phyloP scores from a whole-genome alignment of 2,113 vertebrate genomes.

The Saccopteryx bilineata region DNA sequence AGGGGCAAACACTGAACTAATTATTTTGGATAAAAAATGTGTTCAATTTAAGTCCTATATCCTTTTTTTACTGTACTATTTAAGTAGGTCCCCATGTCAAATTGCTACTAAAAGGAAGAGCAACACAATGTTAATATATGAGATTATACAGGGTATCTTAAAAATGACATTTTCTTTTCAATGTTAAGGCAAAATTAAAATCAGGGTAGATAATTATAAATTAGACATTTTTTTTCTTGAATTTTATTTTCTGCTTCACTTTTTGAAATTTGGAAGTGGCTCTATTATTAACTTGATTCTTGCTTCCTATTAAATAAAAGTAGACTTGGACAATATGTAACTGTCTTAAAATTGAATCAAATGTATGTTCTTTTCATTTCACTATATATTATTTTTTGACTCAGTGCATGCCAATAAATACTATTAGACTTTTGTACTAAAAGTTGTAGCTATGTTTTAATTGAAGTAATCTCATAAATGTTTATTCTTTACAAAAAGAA shows the following conservation, averaged over 20 bases:
- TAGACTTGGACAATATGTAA: neutral
- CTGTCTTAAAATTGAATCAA: slow-evolving; percentile 24
- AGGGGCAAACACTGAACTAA: neutral
- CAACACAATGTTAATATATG: neutral
- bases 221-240: neutral
- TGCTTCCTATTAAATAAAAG: neutral
- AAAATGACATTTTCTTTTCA: neutral
- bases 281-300: slow-evolving; percentile 37
- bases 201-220: neutral
- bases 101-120: neutral
- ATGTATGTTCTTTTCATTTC: slow-evolving; percentile 37
- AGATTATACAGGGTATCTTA: neutral
- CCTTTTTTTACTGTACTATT: neutral
- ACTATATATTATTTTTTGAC: slow-evolving; percentile 3
- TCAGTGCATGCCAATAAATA: neutral
- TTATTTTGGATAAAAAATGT: neutral
- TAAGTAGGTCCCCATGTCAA: neutral
- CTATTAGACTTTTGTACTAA: slow-evolving; percentile 30
- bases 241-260: slow-evolving; percentile 32
- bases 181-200: slow-evolving; percentile 40
- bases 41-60: neutral
- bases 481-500: slow-evolving; percentile 33
- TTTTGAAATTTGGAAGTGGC: neutral
- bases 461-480: slow-evolving; percentile 39
- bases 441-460: neutral